Base-by-base conservation (phyloP, 2,113 vertebrate genomes). In the Porphyrio hochstetteri region DNA sequence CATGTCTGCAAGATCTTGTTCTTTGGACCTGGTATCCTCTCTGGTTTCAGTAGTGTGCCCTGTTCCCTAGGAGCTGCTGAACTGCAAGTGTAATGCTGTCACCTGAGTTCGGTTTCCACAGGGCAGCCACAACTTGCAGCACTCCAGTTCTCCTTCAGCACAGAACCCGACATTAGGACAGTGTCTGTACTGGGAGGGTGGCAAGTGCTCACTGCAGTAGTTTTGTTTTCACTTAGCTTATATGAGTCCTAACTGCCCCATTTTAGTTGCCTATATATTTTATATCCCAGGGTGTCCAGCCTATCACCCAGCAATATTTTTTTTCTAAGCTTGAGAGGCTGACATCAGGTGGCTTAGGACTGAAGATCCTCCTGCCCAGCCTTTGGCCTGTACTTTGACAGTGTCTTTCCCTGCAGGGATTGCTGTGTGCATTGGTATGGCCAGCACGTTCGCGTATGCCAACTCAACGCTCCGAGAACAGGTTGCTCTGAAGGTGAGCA, bases 371-470 rank as follows among this genome's bases (percentile, higher is more conserved):
- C 35, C 60, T 82, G 7, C 31, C 25, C 31, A 18, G 42, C 10
- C 17, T 5, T 19, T n/a, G n/a, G n/a, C n/a, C 2, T 2, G 3
- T 28, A 3, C 13, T 60, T 7, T 94, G 87, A 90, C 53, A 7
- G 48, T 76, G 61, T 75, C 79, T 90, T 60, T 84, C 42, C 75
- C 92, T n/a, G 5, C 98, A 99, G 99, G 99, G 75, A 99, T 99
- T 42, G 98, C 99, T 5, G 98, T 99, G 78, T 99, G 99, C 92
- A 98, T 99, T 16, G 99, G 99, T 46, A 99, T 99, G 99, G 99
- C 99, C 97, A 99, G 99, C 97, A 99, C 99, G 3, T 99, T 99
- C 10, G 98, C 99, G 29, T 99, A 99, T 1, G 99, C 99, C 94
- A 99, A 99, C 96, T 99, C 99, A 29, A 98, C 98, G 0, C 98